These are phyloP conservation scores for Sarcophaga subvicina DNA, from an alignment of 2,888 invertebrate species.

Conservation along the genomic window DNA sequence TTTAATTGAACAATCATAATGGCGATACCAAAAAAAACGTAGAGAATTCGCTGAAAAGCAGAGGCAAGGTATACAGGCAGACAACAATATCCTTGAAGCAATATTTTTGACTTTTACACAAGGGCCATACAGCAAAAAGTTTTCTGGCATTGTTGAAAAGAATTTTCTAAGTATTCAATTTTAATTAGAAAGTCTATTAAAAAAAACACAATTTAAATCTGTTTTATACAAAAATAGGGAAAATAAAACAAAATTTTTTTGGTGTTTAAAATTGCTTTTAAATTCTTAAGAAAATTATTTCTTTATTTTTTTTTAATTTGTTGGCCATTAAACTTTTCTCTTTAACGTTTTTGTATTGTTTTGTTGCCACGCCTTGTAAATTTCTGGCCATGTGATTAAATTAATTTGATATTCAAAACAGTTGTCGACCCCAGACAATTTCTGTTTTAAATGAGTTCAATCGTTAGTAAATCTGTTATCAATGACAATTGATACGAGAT, in stretches of 20 bases:
- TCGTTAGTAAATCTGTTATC: slow-evolving; percentile 33
- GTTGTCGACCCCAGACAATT: background rate
- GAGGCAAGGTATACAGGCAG: background rate
- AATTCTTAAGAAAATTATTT: background rate
- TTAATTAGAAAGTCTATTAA: background rate
- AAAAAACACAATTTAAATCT: background rate
- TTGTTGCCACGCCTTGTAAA: no score
- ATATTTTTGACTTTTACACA: background rate
- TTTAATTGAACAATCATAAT: slow-evolving; percentile 22
- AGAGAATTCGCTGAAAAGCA: background rate
- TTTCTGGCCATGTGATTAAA: background rate
- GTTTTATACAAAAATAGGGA: background rate
- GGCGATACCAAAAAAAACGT: background rate
- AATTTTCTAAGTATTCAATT: slow-evolving; percentile 1
- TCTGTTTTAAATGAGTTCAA: background rate
- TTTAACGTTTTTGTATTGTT: background rate
- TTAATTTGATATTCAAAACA: background rate
- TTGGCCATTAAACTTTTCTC: background rate
- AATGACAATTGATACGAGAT: slow-evolving; percentile 56
- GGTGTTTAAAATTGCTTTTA: background rate
- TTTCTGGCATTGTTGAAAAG: background rate
- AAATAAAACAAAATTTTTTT: background rate
- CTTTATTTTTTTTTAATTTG: background rate
- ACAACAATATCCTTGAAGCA: background rate
- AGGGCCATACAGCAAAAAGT: background rate